These are phyloP conservation scores for Phataginus tetradactyla DNA, from an alignment of 2,797 vertebrate species.

Conservation along the genomic window DNA sequence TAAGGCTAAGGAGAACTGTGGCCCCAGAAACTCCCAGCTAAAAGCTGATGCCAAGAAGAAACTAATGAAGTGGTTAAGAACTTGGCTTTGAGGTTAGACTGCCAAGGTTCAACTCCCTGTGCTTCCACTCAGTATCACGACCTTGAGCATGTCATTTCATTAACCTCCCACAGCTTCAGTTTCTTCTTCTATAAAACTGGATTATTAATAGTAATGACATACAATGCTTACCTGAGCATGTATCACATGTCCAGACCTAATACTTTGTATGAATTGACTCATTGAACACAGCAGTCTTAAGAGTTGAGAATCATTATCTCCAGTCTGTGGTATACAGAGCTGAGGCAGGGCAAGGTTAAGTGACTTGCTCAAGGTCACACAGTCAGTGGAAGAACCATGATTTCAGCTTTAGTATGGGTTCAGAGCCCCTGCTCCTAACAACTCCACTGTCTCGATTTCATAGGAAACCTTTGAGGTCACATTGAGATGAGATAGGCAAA, in stretches of 20 bases:
- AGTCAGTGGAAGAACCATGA: neutral
- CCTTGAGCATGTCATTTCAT: neutral
- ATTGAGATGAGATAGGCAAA: neutral
- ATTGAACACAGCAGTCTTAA: neutral
- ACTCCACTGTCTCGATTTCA: neutral
- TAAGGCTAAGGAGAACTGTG: neutral
- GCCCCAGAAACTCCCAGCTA: neutral
- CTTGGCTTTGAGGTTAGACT: neutral
- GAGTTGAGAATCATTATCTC: neutral
- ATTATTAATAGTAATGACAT: neutral
- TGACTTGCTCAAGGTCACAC: neutral
- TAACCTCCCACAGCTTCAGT: neutral
- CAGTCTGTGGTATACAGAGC: neutral
- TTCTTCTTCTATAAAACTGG: conserved; percentile 37
- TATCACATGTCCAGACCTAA: neutral
- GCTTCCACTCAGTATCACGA: neutral
- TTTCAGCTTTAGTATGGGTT: too few species aligned
- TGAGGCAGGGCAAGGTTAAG: neutral
- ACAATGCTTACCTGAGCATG: neutral
- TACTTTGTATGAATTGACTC: neutral
- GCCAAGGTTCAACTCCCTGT: neutral
- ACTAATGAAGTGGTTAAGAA: neutral
- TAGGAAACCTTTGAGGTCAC: neutral
- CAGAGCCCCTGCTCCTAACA: neutral
- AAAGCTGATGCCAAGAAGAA: neutral